Evolutionary conservation across 2,888 invertebrate species (phyloP).

Genomic region (Mesorhabditis sp.): DNA sequence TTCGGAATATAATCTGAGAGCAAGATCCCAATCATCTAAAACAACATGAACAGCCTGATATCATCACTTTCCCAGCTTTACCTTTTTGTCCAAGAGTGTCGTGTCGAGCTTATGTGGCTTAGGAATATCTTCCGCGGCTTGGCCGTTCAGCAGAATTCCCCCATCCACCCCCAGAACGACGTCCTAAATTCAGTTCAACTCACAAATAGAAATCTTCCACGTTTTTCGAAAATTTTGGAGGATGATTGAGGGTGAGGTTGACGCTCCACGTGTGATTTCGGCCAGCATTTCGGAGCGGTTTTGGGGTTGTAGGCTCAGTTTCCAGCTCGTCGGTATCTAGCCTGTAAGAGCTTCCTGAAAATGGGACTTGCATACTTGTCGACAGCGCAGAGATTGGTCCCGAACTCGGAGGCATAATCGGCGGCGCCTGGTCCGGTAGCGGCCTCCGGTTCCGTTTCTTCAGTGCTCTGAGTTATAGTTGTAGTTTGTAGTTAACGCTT

Average conservation of each 20-base stretch:
- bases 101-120: constrained; percentile 20
- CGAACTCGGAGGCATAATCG: constrained; percentile 26
- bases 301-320: background rate
- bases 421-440: background rate
- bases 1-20: constrained; percentile 53
- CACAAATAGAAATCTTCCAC: constrained; percentile 8
- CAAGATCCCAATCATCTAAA: constrained; percentile 52
- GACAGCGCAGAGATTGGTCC: constrained; percentile 26
- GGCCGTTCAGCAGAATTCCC: constrained; percentile 45
- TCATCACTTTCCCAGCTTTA: background rate
- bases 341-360: background rate
- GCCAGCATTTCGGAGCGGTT: background rate
- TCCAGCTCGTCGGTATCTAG: background rate
- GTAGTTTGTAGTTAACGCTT: too few species aligned
- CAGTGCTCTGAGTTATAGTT: too few species aligned
- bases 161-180: constrained; percentile 54
- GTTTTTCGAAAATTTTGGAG: constrained; percentile 47
- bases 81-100: constrained; percentile 27
- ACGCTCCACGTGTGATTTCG: constrained; percentile 36
- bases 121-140: constrained; percentile 26
- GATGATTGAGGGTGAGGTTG: constrained; percentile 48
- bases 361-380: background rate
- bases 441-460: too few species aligned
- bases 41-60: background rate
- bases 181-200: constrained; percentile 28